Conservation (phyloP, 2,113 vertebrate genomes). For the Hemichromis elongatus region DNA sequence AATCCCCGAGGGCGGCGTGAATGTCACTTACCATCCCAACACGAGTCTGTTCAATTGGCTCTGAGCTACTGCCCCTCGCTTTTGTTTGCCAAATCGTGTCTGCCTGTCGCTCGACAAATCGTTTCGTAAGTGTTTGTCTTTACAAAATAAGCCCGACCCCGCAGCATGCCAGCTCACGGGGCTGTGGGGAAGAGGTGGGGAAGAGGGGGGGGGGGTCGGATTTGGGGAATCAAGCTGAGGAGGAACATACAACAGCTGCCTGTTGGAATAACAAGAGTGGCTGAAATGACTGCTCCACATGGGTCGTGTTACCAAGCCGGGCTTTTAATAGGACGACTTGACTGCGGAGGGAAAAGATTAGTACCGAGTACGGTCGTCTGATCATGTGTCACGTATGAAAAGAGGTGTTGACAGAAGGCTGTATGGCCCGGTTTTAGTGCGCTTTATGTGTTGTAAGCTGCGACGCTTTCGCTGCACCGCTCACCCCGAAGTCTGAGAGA, state of each 20-base stretch:
- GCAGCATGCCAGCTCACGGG: not conserved
- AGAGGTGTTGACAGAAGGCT: conserved; percentile 27
- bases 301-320: conserved; percentile 46
- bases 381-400: conserved; percentile 38
- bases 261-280: conserved; percentile 60
- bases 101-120: conserved; percentile 23
- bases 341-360: conserved; percentile 46
- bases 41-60: conserved; percentile 4
- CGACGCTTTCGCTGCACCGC: not conserved
- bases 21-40: conserved; percentile 11
- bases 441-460: not conserved
- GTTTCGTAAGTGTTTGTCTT: conserved; percentile 39
- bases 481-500: not conserved
- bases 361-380: conserved; percentile 27
- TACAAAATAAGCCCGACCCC: conserved; percentile 30
- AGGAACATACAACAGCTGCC: conserved; percentile 62
- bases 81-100: conserved; percentile 24
- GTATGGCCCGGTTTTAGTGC: not conserved
- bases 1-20: conserved; percentile 14
- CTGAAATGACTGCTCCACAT: conserved; percentile 34
- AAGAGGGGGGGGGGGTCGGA: not conserved
- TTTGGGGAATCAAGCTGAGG: conserved; percentile 41
- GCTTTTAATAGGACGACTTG: conserved; percentile 55
- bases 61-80: not conserved
- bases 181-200: not conserved